phyloP scores from a whole-genome alignment of 2,888 invertebrate genomes.

The Orthosia gothica region DNA sequence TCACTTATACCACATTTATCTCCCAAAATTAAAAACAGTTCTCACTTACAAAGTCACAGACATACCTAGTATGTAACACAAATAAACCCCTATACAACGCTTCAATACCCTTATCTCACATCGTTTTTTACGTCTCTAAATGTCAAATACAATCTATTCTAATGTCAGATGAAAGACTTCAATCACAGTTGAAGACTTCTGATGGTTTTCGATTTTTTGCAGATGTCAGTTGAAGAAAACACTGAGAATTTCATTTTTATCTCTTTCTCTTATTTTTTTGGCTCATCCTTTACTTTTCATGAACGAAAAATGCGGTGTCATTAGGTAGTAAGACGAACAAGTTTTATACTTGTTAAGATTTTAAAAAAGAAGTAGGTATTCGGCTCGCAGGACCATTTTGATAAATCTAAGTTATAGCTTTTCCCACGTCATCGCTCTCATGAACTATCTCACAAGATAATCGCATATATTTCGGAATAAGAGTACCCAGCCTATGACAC shows the following conservation, averaged over 20 bases:
- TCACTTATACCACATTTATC: too few relatives aligned
- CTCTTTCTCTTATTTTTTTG: constrained; percentile 22
- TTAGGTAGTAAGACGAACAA: too few relatives aligned
- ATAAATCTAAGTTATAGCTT: background rate
- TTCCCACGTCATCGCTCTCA: too few relatives aligned
- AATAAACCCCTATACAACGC: background rate
- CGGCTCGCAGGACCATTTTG: background rate
- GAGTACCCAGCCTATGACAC: too few relatives aligned
- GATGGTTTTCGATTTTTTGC: constrained; percentile 36
- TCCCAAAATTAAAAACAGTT: too few relatives aligned
- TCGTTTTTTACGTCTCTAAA: constrained; percentile 35
- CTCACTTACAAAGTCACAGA: background rate
- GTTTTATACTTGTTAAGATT: background rate
- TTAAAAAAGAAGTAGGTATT: background rate
- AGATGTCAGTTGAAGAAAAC: constrained; percentile 24
- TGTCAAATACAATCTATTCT: constrained; percentile 48
- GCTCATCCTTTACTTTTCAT: background rate
- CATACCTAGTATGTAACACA: background rate
- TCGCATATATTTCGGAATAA: too few relatives aligned
- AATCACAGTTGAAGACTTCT: constrained; percentile 19
- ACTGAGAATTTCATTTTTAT: constrained; percentile 10
- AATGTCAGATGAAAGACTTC: constrained; percentile 35
- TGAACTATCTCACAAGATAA: too few relatives aligned
- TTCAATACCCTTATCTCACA: background rate
- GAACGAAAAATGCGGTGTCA: too few relatives aligned